These are phyloP conservation scores for Dryas iulia DNA, from an alignment of 1,140 invertebrate species.

Conservation along the genomic window DNA sequence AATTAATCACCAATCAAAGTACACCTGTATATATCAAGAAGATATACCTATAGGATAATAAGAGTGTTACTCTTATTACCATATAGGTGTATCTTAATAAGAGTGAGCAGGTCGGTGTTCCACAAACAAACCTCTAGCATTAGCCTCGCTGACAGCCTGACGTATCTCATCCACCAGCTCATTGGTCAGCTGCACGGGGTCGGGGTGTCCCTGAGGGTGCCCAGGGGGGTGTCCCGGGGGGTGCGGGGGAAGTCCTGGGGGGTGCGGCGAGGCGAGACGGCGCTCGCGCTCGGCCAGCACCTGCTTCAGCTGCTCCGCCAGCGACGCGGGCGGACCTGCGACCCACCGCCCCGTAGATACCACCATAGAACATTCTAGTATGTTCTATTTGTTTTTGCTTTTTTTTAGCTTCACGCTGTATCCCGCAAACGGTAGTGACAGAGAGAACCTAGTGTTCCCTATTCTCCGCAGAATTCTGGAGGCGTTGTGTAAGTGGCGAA, in stretches of 20 bases:
- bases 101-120: too few species aligned
- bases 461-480: too few species aligned
- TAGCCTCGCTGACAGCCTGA: constrained; percentile 90
- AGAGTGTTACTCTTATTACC: too few species aligned
- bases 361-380: not conserved
- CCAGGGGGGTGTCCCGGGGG: constrained; percentile 47
- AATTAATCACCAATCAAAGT: too few species aligned
- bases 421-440: too few species aligned
- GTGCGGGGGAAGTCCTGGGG: constrained; percentile 39
- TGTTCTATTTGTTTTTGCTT: not conserved
- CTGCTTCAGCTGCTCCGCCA: constrained; percentile 92
- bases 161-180: constrained; percentile 90
- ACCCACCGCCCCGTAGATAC: constrained; percentile 10
- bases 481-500: too few species aligned
- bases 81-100: too few species aligned
- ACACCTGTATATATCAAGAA: too few species aligned
- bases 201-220: constrained; percentile 39
- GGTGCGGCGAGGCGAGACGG: constrained; percentile 61
- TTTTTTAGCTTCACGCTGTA: too few species aligned
- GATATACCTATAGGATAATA: too few species aligned
- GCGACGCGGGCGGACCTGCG: constrained; percentile 84
- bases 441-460: too few species aligned
- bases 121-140: constrained; percentile 84
- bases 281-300: constrained; percentile 88
- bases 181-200: constrained; percentile 83